Percentiles rank a stretch among this genome's conserved stretches.
Conservation (phyloP, 2,888 invertebrate genomes). For the Apodemia hepburni region DNA sequence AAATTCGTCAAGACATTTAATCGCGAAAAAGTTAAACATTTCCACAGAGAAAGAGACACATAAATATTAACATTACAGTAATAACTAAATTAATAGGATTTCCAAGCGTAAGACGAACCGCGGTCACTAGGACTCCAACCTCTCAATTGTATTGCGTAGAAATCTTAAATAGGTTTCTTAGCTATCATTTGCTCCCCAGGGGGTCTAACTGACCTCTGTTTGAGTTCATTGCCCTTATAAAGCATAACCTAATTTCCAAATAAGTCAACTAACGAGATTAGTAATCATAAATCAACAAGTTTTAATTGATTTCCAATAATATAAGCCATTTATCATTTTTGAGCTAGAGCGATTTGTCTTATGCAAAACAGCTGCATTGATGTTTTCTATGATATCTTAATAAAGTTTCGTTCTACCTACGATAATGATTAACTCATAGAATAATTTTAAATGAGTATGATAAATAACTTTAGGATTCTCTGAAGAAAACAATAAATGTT, state of each 20-base stretch:
- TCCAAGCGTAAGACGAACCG: background rate
- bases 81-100: background rate
- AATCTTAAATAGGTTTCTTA: slow-evolving; percentile 13
- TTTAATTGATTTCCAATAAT: slow-evolving; percentile 36
- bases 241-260: slow-evolving; percentile 37
- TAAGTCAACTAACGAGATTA: slow-evolving; percentile 22
- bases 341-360: slow-evolving; percentile 34
- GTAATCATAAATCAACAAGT: slow-evolving; percentile 34
- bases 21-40: no score
- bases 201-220: slow-evolving; percentile 32
- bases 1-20: no score
- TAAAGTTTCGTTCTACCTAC: background rate
- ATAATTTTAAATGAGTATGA: no score
- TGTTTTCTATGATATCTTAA: slow-evolving; percentile 12
- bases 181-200: slow-evolving; percentile 23
- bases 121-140: background rate
- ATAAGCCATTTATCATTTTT: slow-evolving; percentile 34
- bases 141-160: slow-evolving; percentile 1
- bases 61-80: background rate
- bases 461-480: no score
- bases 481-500: no score
- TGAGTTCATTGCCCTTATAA: slow-evolving; percentile 34
- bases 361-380: slow-evolving; percentile 28
- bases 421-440: background rate
- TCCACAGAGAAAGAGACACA: no score